Evolutionary conservation across 2,888 invertebrate genomes (phyloP), one percentile per base, ranked within the genome.

Genomic region (Dyspetes luteomarginatus): DNA sequence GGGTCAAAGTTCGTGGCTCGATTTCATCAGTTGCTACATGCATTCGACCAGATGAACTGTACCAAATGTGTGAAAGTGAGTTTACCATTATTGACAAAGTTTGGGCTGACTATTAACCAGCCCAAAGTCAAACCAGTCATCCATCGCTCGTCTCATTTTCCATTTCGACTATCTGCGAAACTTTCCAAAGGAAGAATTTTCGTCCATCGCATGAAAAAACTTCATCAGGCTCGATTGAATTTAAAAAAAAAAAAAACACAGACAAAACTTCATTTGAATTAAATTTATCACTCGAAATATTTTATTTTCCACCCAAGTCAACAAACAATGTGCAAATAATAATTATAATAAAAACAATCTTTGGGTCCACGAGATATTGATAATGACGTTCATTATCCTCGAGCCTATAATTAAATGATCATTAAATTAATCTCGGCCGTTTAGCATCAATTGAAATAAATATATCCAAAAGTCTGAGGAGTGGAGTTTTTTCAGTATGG

Each of bases 391-490:
- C 3, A 15, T 15, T 30, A n/a, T 19, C 2, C 30, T 60, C 72
- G 65, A 60, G 65, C 56, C 26, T 9, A 52, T 26, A 19, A 19
- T n/a, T n/a, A 17, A 15, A 15, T 15, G 19, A 50, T 56, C 52
- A 75, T 78, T 78, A 69, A 77, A 78, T 52, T 19, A 55, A 69
- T 19, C 78, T 65, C 50, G 83, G 82, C 76, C 79, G 82, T 86
- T 86, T 85, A 83, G 77, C 84, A 78, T 82, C 86, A 84, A 86
- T 88, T 85, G 83, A 83, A 85, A 85, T 82, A 82, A 85, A 88
- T 86, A 85, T 85, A 84, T 85, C 78, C 82, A 69, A 77, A 71
- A 68, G 76, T 74, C 79, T 60, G 62, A 50, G n/a, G 4, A 36
- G 30, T 4, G 62, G 72, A 74, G 76, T 5, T 50, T 52, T 52